Percentiles rank a stretch among this genome's conserved stretches.
Evolutionary conservation across 1,140 invertebrate species (phyloP).

Genomic region (Charaxes varanes): DNA sequence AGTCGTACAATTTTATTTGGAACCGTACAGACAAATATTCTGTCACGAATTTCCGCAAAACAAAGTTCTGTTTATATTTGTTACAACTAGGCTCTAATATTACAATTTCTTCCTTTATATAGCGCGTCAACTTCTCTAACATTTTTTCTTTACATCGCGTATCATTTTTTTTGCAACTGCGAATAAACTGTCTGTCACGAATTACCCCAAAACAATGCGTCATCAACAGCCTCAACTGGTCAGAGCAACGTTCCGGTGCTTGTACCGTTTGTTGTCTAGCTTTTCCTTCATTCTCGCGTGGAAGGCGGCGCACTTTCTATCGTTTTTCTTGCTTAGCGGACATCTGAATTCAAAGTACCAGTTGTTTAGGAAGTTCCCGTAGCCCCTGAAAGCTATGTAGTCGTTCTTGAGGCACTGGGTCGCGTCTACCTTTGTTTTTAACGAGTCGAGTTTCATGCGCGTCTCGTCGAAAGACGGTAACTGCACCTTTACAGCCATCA

Average conservation of each 20-base stretch:
- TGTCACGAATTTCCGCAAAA: too few species aligned
- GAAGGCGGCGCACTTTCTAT: slow-evolving; percentile 32
- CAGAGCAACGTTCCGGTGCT: slow-evolving; percentile 22
- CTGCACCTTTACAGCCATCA: slow-evolving; percentile 38
- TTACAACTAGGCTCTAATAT: too few species aligned
- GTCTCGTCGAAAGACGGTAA: slow-evolving; percentile 32
- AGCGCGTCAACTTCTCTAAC: too few species aligned
- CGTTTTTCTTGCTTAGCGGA: slow-evolving; percentile 41
- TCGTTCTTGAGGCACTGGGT: slow-evolving; percentile 53
- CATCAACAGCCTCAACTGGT: too few species aligned
- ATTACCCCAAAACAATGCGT: too few species aligned
- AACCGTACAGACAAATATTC: too few species aligned
- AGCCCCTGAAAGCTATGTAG: slow-evolving; percentile 53
- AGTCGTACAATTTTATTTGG: too few species aligned
- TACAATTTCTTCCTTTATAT: too few species aligned
- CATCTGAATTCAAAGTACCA: slow-evolving; percentile 57
- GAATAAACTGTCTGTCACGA: too few species aligned
- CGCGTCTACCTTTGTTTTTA: slow-evolving; percentile 44
- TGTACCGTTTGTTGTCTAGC: slow-evolving; percentile 31
- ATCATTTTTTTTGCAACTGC: too few species aligned
- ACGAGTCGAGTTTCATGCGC: slow-evolving; percentile 34
- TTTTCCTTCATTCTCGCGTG: slow-evolving; percentile 44
- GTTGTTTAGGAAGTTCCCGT: slow-evolving; percentile 55
- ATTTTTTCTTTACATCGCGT: too few species aligned
- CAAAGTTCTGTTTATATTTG: too few species aligned